These are phyloP conservation scores for Panulirus ornatus DNA, from an alignment of 1,140 invertebrate genomes.

Conservation along the genomic window DNA sequence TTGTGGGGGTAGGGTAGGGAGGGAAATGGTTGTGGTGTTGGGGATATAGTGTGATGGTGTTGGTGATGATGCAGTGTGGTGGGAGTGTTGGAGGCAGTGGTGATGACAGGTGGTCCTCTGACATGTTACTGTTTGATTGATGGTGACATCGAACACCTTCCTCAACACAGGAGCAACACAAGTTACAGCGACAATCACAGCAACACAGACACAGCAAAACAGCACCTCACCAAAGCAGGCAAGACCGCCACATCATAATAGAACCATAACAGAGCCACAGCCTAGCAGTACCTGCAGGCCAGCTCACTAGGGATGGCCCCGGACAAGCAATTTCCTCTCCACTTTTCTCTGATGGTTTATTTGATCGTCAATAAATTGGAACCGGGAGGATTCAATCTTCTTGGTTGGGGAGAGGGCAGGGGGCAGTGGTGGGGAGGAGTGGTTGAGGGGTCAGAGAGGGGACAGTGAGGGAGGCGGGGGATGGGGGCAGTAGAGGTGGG, in stretches of 20 bases:
- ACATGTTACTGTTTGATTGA: too few relatives aligned
- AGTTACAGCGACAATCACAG: too few relatives aligned
- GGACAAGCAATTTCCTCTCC: constrained; percentile 70
- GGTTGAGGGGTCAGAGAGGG: neutral
- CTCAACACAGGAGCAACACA: neutral
- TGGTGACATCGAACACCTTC: too few relatives aligned
- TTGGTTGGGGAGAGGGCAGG: constrained; percentile 1
- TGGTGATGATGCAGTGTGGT: too few relatives aligned
- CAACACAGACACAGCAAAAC: neutral
- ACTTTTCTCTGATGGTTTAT: constrained; percentile 72
- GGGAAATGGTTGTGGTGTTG: too few relatives aligned
- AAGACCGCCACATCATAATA: neutral
- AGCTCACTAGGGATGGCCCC: constrained; percentile 54
- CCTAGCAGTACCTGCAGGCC: neutral
- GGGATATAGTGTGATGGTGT: too few relatives aligned
- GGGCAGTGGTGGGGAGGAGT: neutral
- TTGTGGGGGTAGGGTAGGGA: too few relatives aligned
- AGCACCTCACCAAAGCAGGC: neutral
- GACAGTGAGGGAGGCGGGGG: too few relatives aligned
- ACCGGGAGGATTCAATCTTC: constrained; percentile 70
- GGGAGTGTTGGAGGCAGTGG: too few relatives aligned
- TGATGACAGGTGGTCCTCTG: too few relatives aligned
- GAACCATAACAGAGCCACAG: neutral
- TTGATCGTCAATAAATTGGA: constrained; percentile 72
- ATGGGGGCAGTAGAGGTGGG: too few relatives aligned